A percentile compares a stretch with the other conserved stretches of the same genome.
Conservation (phyloP, 1,140 invertebrate species). For the Drosophila bifasciata region DNA sequence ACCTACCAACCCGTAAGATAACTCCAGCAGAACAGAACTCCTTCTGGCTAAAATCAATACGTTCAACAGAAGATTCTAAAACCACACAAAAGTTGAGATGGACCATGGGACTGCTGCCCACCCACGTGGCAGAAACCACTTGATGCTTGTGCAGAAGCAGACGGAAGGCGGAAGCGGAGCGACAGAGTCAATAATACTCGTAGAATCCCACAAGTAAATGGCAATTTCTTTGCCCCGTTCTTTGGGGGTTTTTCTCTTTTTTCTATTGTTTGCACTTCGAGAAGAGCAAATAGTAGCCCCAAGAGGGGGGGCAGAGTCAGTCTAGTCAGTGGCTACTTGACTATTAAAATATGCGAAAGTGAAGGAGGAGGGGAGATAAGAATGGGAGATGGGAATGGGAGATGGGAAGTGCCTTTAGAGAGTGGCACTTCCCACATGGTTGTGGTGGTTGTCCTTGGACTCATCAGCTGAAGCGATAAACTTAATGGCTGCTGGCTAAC, state of each 20-base stretch:
- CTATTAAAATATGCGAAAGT: conserved; percentile 81
- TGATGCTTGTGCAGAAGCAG: conserved; percentile 31
- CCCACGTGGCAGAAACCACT: conserved; percentile 28
- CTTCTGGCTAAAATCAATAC: conserved; percentile 29
- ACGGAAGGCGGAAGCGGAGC: neutral
- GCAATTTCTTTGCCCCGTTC: conserved; percentile 70
- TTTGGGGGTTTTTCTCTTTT: conserved; percentile 9
- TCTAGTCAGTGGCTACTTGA: conserved; percentile 47
- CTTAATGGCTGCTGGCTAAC: conserved; percentile 65
- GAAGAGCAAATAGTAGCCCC: conserved; percentile 62
- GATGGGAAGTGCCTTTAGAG: conserved; percentile 8
- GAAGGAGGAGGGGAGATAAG: neutral
- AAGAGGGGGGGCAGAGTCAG: conserved; percentile 2
- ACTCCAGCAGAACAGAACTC: conserved; percentile 3
- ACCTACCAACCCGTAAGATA: neutral
- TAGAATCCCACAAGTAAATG: conserved; percentile 64
- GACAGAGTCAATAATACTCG: conserved; percentile 74
- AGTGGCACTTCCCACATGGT: conserved; percentile 3
- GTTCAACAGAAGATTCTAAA: conserved; percentile 10
- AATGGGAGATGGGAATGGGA: neutral
- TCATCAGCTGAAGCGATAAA: conserved; percentile 62
- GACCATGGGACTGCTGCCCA: conserved; percentile 32
- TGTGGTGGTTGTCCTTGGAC: conserved; percentile 18
- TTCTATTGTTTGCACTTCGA: conserved; percentile 71
- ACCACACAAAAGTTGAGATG: conserved; percentile 27